Evolutionary conservation across 2,797 vertebrate species (phyloP).

Genomic region (Coendou prehensilis): DNA sequence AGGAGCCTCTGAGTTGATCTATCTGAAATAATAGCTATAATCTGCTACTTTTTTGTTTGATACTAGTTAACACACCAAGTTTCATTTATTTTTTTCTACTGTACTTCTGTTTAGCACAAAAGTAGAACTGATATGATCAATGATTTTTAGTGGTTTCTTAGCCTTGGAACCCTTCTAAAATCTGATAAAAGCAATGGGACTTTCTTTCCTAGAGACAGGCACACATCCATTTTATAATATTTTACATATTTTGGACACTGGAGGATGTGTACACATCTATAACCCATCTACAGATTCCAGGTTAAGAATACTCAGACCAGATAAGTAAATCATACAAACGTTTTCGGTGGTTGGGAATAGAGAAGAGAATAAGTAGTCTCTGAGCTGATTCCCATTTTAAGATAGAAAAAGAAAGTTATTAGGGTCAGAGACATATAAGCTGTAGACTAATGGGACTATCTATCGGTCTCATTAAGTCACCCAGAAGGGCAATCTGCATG

Average conservation of each 20-base stretch:
- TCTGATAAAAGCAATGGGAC: not conserved
- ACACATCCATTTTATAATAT: not conserved
- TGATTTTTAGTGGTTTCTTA: not conserved
- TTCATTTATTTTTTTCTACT: not conserved
- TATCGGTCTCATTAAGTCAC: not conserved
- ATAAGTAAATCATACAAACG: not conserved
- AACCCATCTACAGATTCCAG: not conserved
- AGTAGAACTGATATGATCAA: not conserved
- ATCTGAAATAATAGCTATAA: not conserved
- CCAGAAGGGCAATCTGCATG: not conserved
- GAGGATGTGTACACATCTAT: not conserved
- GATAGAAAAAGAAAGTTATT: not conserved
- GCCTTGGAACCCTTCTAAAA: not conserved
- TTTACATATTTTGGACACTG: not conserved
- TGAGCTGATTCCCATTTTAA: slow-evolving; percentile 17
- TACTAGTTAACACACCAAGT: slow-evolving; percentile 4
- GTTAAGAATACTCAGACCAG: not conserved
- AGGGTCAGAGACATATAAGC: not conserved
- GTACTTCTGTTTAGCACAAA: not conserved
- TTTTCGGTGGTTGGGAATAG: not conserved
- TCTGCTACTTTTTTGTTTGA: slow-evolving; percentile 27
- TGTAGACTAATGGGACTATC: not conserved
- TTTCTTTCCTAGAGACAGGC: not conserved
- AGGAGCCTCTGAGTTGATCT: not conserved
- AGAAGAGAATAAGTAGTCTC: not conserved